Conservation (phyloP, 2,113 vertebrate species). For the Protobothrops flavoviridis region DNA sequence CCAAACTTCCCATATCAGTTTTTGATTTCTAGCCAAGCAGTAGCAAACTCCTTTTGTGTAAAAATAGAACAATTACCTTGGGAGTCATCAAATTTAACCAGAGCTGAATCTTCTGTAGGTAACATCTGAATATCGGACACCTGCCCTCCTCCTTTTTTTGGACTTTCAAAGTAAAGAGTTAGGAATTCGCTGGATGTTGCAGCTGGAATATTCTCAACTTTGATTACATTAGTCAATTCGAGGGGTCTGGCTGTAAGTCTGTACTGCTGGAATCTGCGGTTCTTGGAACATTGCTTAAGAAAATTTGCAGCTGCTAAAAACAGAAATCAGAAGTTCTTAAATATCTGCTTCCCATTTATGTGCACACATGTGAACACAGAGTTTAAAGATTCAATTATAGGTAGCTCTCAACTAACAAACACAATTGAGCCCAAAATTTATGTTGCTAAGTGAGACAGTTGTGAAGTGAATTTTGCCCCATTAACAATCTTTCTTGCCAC, state of each 20-base stretch:
- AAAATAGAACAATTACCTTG: constrained; percentile 71
- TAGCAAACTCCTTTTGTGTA: not conserved
- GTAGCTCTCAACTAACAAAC: not conserved
- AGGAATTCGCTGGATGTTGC: constrained; percentile 54
- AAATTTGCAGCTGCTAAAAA: constrained; percentile 75
- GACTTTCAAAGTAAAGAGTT: constrained; percentile 76
- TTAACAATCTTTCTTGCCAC: not conserved
- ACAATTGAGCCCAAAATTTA: not conserved
- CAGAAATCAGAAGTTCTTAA: constrained; percentile 22
- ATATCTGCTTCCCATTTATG: not conserved
- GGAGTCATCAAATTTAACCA: constrained; percentile 76
- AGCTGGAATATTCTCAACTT: constrained; percentile 73
- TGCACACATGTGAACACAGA: not conserved
- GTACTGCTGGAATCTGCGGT: constrained; percentile 58
- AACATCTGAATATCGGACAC: constrained; percentile 59
- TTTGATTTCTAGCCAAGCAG: not conserved
- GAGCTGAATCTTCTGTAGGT: constrained; percentile 68
- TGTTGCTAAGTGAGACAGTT: not conserved
- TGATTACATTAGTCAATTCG: constrained; percentile 72
- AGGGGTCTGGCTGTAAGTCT: constrained; percentile 69
- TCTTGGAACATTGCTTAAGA: constrained; percentile 60
- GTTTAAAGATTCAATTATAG: not conserved
- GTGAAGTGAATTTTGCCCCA: not conserved
- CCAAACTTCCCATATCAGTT: not conserved
- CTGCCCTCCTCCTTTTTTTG: constrained; percentile 55